These are phyloP conservation scores for Luperina testacea DNA, from an alignment of 2,888 invertebrate species.

Conservation along the genomic window DNA sequence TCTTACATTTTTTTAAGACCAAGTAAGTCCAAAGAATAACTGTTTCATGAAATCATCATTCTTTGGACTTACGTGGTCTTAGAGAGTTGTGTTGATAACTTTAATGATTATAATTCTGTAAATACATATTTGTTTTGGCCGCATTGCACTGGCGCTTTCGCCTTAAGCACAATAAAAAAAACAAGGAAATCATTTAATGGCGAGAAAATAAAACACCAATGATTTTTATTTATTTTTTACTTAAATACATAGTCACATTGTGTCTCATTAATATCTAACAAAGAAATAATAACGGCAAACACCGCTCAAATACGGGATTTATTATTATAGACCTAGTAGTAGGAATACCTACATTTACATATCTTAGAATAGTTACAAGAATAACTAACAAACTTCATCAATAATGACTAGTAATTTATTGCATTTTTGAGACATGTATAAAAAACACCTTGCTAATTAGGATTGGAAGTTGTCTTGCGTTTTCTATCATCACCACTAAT, in stretches of 20 bases:
- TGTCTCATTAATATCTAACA: slow-evolving; percentile 83
- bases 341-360: slow-evolving; percentile 81
- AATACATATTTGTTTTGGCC: too few relatives aligned
- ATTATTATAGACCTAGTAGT: slow-evolving; percentile 79
- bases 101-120: too few relatives aligned
- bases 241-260: slow-evolving; percentile 83
- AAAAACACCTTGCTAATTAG: slow-evolving; percentile 82
- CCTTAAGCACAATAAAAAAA: too few relatives aligned
- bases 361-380: slow-evolving; percentile 81
- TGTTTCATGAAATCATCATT: too few relatives aligned
- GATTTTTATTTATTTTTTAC: slow-evolving; percentile 77
- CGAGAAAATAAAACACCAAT: slow-evolving; percentile 63
- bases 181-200: neutral
- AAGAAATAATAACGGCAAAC: slow-evolving; percentile 80
- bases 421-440: slow-evolving; percentile 80
- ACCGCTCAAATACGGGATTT: slow-evolving; percentile 77
- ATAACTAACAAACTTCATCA: slow-evolving; percentile 85
- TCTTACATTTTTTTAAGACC: too few relatives aligned
- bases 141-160: too few relatives aligned
- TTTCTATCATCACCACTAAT: slow-evolving; percentile 80
- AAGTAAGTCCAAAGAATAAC: too few relatives aligned
- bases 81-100: too few relatives aligned
- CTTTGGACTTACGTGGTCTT: too few relatives aligned
- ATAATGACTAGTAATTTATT: slow-evolving; percentile 87
- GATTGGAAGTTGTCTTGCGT: slow-evolving; percentile 84